These are phyloP conservation scores for Macrosteles quadrilineatus DNA, from an alignment of 1,140 invertebrate species.

Conservation along the genomic window DNA sequence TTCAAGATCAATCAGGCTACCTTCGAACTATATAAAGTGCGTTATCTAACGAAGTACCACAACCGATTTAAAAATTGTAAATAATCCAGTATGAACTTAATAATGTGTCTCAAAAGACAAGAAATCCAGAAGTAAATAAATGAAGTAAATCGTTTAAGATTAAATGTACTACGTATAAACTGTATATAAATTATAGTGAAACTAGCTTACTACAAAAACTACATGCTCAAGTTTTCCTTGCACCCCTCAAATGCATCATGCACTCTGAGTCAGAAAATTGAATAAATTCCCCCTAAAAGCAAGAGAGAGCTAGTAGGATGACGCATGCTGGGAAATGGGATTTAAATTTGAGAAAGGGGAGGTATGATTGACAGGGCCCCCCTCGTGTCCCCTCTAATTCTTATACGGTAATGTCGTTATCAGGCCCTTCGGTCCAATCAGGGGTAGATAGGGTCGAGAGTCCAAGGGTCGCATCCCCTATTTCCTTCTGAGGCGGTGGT, in stretches of 20 bases:
- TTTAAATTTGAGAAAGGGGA: slow-evolving; percentile 17
- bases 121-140: too few relatives aligned
- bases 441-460: not conserved
- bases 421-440: not conserved
- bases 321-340: slow-evolving; percentile 22
- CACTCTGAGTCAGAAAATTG: not conserved
- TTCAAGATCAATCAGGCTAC: too few relatives aligned
- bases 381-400: slow-evolving; percentile 21
- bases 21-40: too few relatives aligned
- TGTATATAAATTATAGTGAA: too few relatives aligned
- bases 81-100: too few relatives aligned
- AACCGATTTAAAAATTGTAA: too few relatives aligned
- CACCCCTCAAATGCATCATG: not conserved
- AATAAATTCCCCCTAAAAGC: slow-evolving; percentile 21
- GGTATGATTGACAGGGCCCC: slow-evolving; percentile 15
- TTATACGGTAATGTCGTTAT: slow-evolving; percentile 9
- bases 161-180: too few relatives aligned
- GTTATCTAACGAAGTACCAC: too few relatives aligned
- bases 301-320: not conserved
- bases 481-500: not conserved
- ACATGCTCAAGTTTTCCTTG: too few relatives aligned
- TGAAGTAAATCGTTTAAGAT: too few relatives aligned
- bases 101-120: too few relatives aligned
- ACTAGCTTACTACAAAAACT: too few relatives aligned
- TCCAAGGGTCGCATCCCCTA: not conserved